Conservation (phyloP, 1,140 invertebrate species). For the Aleiodes sp. region DNA sequence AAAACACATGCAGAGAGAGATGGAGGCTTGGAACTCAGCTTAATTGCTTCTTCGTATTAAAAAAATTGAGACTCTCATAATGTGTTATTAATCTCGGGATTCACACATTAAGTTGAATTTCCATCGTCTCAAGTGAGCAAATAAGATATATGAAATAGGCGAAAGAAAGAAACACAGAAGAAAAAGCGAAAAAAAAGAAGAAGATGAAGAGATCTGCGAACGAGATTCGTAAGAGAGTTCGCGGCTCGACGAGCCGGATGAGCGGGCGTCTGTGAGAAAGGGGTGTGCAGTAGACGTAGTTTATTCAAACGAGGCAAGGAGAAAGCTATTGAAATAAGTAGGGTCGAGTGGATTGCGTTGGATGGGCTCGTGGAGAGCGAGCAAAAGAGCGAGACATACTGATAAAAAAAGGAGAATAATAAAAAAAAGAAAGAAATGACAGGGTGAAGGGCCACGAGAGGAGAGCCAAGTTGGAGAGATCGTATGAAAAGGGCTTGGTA, state of each 20-base stretch:
- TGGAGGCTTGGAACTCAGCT: not conserved
- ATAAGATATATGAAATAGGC: slow-evolving; percentile 21
- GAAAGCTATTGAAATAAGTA: slow-evolving; percentile 39
- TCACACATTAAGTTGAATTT: too few species aligned
- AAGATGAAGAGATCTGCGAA: slow-evolving; percentile 3
- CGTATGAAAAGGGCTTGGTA: not conserved
- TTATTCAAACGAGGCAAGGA: slow-evolving; percentile 52
- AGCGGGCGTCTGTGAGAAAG: slow-evolving; percentile 35
- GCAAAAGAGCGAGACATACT: slow-evolving; percentile 15
- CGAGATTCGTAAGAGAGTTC: slow-evolving; percentile 29
- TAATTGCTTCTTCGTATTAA: not conserved
- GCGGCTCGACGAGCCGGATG: slow-evolving; percentile 38
- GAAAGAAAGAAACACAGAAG: not conserved
- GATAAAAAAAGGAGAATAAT: not conserved
- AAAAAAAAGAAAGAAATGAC: not conserved
- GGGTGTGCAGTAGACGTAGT: slow-evolving; percentile 49
- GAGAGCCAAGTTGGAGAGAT: slow-evolving; percentile 12
- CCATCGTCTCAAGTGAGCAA: not conserved
- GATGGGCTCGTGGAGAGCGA: slow-evolving; percentile 16
- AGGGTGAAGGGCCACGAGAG: slow-evolving; percentile 1
- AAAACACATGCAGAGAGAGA: not conserved
- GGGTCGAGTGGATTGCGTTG: slow-evolving; percentile 33
- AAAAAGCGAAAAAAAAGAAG: not conserved
- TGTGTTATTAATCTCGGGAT: too few species aligned
- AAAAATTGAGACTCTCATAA: too few species aligned